Evolutionary conservation across 2,113 vertebrate genomes (phyloP), one percentile per base, ranked within the genome.

Genomic region (Phocoena phocoena): DNA sequence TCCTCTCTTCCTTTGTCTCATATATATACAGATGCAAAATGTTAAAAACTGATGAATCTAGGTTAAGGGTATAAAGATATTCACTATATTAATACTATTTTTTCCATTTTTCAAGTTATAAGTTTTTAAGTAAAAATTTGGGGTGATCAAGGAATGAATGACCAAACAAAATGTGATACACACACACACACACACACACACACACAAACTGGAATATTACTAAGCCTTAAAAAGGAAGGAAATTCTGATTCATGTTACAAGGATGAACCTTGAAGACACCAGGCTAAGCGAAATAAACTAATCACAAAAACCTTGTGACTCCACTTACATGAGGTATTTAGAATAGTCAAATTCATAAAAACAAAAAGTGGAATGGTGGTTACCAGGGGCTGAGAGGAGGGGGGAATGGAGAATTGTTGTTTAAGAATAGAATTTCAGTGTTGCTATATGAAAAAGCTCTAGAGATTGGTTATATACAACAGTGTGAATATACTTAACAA

Each of bases 111-210:
- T 60, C 26, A 90, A 80, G 33, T 74, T 88, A 74, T 80, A 55
- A 50, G 94, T 83, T 77, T 83, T 84, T 47, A 93, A 92, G 89
- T 71, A 85, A 89, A 88, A 84, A 62, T 5, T 60, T 81, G n/a
- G 41, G 33, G 6, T 3, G 76, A 87, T 79, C 62, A 33, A 53
- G 33, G 38, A n/a, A 93, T 21, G n/a, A 71, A 85, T 38, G 26
- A 6, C 41, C 81, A 85, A 92, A 53, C 47, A 74, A 93, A 94
- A 86, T 60, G 47, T 74, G 31, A 31, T 11, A 50, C 13, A 50
- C 50, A 50, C 50, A 50, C 47, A 50, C 47, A 50, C 47, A 50
- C 44, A 47, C 47, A 47, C 47, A 68, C 44, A 53, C 13, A 77
- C 15, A 82, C 38, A 38, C 38, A 38, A 60, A 15, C 23, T 33